Percentiles rank a stretch among this genome's conserved stretches.
phyloP scores from a whole-genome alignment of 2,797 vertebrate species.

The Tenualosa thibaudeaui region DNA sequence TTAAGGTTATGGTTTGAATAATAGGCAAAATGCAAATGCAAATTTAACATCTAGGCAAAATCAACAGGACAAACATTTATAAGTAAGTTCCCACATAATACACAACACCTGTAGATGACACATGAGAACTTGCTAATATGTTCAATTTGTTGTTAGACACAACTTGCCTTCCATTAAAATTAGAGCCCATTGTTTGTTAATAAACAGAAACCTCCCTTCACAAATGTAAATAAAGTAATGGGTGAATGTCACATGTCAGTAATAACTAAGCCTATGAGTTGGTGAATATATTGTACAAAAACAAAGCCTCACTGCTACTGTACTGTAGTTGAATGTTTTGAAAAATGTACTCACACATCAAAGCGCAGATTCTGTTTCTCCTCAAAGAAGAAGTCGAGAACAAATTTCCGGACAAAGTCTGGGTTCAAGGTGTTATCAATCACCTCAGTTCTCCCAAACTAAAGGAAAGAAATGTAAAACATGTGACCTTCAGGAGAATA shows the following conservation, averaged over 20 bases:
- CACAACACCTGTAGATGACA: too few relatives aligned
- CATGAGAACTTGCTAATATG: too few relatives aligned
- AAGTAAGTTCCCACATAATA: too few relatives aligned
- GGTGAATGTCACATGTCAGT: not conserved
- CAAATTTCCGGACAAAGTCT: slow-evolving; percentile 90
- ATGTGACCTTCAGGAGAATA: not conserved
- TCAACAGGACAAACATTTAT: too few relatives aligned
- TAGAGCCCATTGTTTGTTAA: not conserved
- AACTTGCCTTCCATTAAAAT: too few relatives aligned
- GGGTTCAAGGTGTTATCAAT: slow-evolving; percentile 92
- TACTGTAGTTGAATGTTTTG: not conserved
- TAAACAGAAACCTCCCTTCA: not conserved
- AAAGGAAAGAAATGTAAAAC: not conserved
- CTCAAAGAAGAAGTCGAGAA: slow-evolving; percentile 92
- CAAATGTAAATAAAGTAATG: not conserved
- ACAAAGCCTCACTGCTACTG: not conserved
- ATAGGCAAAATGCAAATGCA: too few relatives aligned
- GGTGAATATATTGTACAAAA: not conserved
- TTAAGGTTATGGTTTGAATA: not conserved
- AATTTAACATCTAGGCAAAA: too few relatives aligned
- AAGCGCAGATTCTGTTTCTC: slow-evolving; percentile 94
- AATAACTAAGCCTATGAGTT: not conserved
- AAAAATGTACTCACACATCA: slow-evolving; percentile 81
- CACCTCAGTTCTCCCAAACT: slow-evolving; percentile 90
- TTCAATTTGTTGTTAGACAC: too few relatives aligned